Conservation (phyloP, 1,140 invertebrate genomes). For the Lerema accius region DNA sequence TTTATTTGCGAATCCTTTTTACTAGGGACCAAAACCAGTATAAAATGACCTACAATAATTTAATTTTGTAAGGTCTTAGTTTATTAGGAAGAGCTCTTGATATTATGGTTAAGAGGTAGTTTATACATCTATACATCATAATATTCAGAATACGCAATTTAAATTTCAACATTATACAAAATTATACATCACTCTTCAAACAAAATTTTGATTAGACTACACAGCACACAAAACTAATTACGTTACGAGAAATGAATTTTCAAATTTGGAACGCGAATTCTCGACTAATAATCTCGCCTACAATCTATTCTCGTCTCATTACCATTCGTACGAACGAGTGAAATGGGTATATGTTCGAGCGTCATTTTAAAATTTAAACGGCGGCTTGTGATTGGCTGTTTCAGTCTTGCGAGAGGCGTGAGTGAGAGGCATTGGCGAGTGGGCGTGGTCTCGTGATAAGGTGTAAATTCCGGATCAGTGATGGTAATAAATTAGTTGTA, state of each 20-base stretch:
- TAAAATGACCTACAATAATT: slow-evolving; percentile 2
- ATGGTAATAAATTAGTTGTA: slow-evolving; percentile 72
- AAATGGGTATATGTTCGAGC: slow-evolving; percentile 58
- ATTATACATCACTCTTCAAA: not conserved
- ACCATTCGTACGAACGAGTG: slow-evolving; percentile 48
- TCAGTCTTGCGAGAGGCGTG: slow-evolving; percentile 71
- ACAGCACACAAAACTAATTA: slow-evolving; percentile 15
- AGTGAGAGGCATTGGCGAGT: slow-evolving; percentile 52
- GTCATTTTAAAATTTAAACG: slow-evolving; percentile 68
- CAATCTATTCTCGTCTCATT: slow-evolving; percentile 25
- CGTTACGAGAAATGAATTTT: slow-evolving; percentile 20
- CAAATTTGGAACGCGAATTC: slow-evolving; percentile 27
- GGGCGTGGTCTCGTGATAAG: slow-evolving; percentile 56
- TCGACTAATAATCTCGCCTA: slow-evolving; percentile 30
- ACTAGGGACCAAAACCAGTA: not conserved
- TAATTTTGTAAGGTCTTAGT: no score
- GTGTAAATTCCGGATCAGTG: slow-evolving; percentile 67
- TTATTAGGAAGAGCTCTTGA: no score
- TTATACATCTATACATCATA: no score
- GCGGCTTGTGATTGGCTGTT: slow-evolving; percentile 60
- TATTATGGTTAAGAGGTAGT: no score
- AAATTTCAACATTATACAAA: not conserved
- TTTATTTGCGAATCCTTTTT: slow-evolving; percentile 15
- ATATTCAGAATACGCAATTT: no score
- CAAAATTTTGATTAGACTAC: slow-evolving; percentile 1